phyloP scores from a whole-genome alignment of 1,140 invertebrate species.

The Drosophila pectinifera region DNA sequence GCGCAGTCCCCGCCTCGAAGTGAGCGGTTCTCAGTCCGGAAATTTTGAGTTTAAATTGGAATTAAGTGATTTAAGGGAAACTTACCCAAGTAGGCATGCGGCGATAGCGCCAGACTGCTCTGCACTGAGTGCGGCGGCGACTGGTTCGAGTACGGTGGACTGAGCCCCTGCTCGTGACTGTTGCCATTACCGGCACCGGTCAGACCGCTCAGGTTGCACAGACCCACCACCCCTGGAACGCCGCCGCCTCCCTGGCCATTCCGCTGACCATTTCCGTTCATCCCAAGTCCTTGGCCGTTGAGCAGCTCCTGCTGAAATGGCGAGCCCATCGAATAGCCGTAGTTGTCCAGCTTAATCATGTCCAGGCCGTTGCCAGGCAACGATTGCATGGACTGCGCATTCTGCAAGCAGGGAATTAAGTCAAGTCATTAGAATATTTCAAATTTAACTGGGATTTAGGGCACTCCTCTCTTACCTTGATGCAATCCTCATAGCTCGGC shows the following conservation, averaged over 20 bases:
- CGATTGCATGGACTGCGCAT: constrained; percentile 86
- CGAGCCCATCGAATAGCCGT: constrained; percentile 86
- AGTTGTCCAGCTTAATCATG: constrained; percentile 85
- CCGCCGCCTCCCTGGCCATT: constrained; percentile 2
- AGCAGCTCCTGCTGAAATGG: constrained; percentile 89
- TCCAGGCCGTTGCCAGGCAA: constrained; percentile 71
- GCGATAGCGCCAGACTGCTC: constrained; percentile 92
- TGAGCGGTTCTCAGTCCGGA: no score
- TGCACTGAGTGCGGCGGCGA: constrained; percentile 93
- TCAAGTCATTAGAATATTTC: no score
- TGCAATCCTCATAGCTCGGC: constrained; percentile 94
- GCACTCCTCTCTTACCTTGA: no score
- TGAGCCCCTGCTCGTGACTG: constrained; percentile 86
- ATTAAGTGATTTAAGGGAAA: background rate
- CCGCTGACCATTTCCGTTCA: constrained; percentile 33
- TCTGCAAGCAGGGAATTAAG: no score
- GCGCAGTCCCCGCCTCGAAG: no score
- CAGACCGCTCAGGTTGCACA: constrained; percentile 59
- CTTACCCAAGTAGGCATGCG: constrained; percentile 88
- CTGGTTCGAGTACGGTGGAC: constrained; percentile 93
- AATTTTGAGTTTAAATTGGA: no score
- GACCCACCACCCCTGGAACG: constrained; percentile 66
- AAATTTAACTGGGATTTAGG: no score
- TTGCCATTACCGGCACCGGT: constrained; percentile 64
- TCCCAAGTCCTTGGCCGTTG: constrained; percentile 84